Evolutionary conservation across 2,888 invertebrate genomes (phyloP), one percentile per base, ranked within the genome.

Genomic region (Apamea epomidion): DNA sequence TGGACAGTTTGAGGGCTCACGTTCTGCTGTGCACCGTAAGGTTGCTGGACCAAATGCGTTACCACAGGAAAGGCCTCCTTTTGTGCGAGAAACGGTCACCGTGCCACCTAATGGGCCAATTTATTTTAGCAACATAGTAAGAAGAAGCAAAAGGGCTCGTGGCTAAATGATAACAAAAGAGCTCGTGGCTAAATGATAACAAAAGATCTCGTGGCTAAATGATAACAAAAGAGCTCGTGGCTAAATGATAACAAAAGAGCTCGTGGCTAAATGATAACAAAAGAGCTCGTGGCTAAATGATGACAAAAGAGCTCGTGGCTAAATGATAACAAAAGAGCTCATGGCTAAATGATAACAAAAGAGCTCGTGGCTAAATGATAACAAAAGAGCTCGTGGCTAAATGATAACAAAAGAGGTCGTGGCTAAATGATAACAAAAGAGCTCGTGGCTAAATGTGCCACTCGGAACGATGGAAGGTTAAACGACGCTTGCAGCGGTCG

Each of bases 1-100:
- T 18, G 21, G 67, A 60, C 78, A 78, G 67, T 68, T 78, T 78
- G 48, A 77, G 78, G 67, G 58, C 78, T 68, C 78, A 78, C 78
- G 67, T 78, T 16, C 68, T 60, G 37, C 3, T 12, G n/a, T 4
- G 32, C 37, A 77, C 67, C 67, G 67, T 77, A 78, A 60, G 58
- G 8, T 78, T 77, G 18, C 75, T 32, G 32, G 21, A 65, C 45
- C 3, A 8, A 37, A 16, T 29, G 10, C 37, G 6, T 7, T 25
- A 4, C 64, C 18, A 65, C 25, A 65, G 64, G 64, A 54, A 29
- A 58, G 7, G 25, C 5, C 18, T 48, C n/a, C 37, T 74, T 74
- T 16, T 25, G 10, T 32, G 45, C 10, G 12, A 25, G 0, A 54
- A 72, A 32, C 32, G 25, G 45, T 32, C n/a, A 32, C 7, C 25